phyloP scores from a whole-genome alignment of 2,797 vertebrate species.

The Falco biarmicus region DNA sequence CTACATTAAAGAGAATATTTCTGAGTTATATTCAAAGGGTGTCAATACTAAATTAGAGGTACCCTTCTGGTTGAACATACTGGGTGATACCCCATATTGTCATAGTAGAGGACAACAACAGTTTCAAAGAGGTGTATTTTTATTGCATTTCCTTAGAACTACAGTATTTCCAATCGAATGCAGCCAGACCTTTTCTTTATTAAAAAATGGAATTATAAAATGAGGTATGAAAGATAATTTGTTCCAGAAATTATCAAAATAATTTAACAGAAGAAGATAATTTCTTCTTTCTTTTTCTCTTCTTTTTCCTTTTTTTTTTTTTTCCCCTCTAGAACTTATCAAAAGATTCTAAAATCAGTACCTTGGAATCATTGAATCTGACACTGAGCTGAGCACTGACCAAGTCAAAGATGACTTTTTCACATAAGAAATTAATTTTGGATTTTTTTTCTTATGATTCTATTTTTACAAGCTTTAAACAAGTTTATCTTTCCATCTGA shows the following conservation, averaged over 20 bases:
- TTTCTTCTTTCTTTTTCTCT: no score
- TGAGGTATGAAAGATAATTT: background rate
- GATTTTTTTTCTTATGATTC: background rate
- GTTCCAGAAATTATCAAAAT: background rate
- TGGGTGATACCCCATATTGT: background rate
- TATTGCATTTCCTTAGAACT: background rate
- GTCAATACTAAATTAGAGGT: background rate
- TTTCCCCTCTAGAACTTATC: background rate
- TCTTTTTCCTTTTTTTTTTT: background rate
- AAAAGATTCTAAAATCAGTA: background rate
- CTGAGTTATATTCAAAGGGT: background rate
- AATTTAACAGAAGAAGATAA: background rate
- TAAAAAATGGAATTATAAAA: conserved; percentile 35
- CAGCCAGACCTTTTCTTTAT: background rate
- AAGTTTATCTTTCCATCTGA: background rate
- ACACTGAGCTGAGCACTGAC: background rate
- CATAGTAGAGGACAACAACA: background rate
- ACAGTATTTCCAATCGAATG: background rate
- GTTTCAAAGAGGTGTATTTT: background rate
- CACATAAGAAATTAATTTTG: background rate
- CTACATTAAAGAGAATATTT: background rate
- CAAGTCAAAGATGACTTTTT: background rate
- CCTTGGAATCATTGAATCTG: background rate
- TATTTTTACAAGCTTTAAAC: background rate
- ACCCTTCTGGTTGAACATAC: background rate